These are phyloP conservation scores for Macaca mulatta DNA, from an alignment of 2,113 vertebrate genomes.

Conservation along the genomic window DNA sequence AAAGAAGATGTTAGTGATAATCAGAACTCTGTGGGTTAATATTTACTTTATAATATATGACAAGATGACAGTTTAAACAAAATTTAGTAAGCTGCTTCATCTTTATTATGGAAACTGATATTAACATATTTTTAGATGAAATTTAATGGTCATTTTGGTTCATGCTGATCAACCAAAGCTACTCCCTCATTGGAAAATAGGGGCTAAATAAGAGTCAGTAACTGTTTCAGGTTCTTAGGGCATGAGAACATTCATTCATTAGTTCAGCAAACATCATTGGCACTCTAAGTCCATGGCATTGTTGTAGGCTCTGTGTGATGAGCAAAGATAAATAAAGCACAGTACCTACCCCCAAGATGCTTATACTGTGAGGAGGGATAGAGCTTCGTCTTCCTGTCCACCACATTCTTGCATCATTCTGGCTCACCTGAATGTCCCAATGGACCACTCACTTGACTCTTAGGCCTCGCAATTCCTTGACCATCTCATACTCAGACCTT, in stretches of 20 bases:
- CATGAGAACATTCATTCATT: neutral
- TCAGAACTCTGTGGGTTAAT: neutral
- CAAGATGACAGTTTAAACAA: neutral
- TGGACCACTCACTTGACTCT: neutral
- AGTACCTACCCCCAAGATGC: neutral
- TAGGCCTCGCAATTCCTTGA: accelerated
- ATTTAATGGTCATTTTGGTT: neutral
- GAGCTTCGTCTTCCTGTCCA: neutral
- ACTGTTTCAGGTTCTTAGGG: neutral
- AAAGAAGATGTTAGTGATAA: neutral
- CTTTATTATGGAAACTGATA: neutral
- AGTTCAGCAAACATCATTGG: neutral
- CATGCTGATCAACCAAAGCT: neutral
- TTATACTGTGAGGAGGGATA: neutral
- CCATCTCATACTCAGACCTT: neutral
- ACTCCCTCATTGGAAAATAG: neutral
- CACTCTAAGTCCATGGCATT: neutral
- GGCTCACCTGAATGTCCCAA: no score
- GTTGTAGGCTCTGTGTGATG: neutral
- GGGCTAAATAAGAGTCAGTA: neutral
- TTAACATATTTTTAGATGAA: neutral
- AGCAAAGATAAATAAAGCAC: neutral
- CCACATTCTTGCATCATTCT: no score
- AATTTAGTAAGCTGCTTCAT: neutral
- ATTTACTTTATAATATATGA: neutral